Evolutionary conservation across 2,797 vertebrate species (phyloP).

Genomic region (Cossypha niveicapilla): DNA sequence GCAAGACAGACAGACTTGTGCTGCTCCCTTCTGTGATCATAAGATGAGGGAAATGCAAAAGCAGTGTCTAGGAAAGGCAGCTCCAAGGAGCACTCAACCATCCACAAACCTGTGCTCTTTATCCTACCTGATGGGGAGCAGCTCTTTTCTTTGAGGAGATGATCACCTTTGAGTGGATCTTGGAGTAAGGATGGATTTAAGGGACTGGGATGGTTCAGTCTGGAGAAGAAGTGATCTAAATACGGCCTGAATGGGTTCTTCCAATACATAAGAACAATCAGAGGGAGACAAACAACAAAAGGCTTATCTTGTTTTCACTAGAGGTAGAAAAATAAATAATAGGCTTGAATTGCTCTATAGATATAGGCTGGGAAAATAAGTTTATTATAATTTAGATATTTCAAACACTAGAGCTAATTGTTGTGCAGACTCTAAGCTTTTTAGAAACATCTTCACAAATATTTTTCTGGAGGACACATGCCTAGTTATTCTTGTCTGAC

Average conservation of each 20-base stretch:
- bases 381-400: background rate
- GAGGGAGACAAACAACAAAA: background rate
- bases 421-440: background rate
- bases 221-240: background rate
- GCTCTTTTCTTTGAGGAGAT: background rate
- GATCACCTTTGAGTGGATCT: background rate
- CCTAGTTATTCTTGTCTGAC: background rate
- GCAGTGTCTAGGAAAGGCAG: background rate
- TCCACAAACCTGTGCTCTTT: background rate
- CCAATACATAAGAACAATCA: background rate
- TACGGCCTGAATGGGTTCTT: background rate
- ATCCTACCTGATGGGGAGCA: background rate
- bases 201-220: background rate
- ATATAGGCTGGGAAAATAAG: background rate
- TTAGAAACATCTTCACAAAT: background rate
- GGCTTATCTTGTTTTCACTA: background rate
- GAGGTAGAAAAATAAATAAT: background rate
- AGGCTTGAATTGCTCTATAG: background rate
- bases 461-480: background rate
- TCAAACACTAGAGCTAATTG: background rate
- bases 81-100: background rate
- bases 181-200: background rate
- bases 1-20: conserved; percentile 35
- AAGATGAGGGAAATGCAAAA: background rate
- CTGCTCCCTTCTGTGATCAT: background rate